phyloP scores from a whole-genome alignment of 1,140 invertebrate genomes.

The Pogonus chalceus region DNA sequence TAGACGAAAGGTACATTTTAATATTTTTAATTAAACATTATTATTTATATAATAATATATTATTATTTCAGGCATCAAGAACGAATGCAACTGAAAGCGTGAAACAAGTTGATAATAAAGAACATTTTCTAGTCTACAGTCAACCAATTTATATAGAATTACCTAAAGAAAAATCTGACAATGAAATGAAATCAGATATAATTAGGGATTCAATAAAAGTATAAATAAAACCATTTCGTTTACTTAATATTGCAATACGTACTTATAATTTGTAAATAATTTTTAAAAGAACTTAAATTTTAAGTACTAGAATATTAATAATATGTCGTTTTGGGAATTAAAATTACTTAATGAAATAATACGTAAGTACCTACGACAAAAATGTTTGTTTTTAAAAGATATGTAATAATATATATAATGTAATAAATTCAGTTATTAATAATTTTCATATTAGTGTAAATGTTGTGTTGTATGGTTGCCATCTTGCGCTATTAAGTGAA shows the following conservation, averaged over 20 bases:
- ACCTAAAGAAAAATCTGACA: slow-evolving; percentile 31
- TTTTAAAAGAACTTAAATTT: no score
- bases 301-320: no score
- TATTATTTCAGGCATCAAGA: slow-evolving; percentile 29
- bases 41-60: background rate
- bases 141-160: slow-evolving; percentile 47
- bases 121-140: slow-evolving; percentile 40
- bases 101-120: slow-evolving; percentile 41
- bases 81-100: slow-evolving; percentile 34
- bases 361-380: background rate
- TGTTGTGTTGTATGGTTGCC: background rate
- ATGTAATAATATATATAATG: background rate
- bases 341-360: no score
- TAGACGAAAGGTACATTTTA: slow-evolving; percentile 40
- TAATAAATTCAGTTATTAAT: background rate
- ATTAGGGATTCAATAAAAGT: no score
- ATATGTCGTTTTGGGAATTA: no score
- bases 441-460: background rate
- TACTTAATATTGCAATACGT: no score
- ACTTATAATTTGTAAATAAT: no score
- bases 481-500: background rate
- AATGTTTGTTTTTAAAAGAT: no score
- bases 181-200: background rate
- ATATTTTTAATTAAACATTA: background rate
- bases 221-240: no score